Base-by-base conservation (phyloP, 2,888 invertebrate species). In the Ornithoptera alexandrae region DNA sequence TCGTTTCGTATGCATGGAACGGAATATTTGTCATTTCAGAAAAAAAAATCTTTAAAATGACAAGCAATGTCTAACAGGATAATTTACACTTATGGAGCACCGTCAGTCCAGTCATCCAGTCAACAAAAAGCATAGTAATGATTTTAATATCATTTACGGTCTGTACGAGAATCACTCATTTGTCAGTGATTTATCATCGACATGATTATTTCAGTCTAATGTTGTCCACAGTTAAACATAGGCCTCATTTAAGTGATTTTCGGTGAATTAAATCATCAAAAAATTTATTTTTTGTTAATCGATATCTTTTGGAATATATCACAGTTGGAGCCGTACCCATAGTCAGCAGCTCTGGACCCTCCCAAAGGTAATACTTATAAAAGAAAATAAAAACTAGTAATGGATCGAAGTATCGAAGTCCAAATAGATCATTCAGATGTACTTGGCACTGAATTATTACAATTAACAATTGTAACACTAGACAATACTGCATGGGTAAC, bases 271-370 rank as follows among this genome's bases (percentile, higher is more conserved):
- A 46, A 46, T 39, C 39, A 39, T 39, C 39, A 39, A 15, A 42
- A 42, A 46, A 15, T 1, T 12, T 30, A 15, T 46, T 46, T 46
- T 67, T 84, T 80, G 74, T 75, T 77, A 72, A 78, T 84, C 85
- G 83, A 85, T 84, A 86, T 81, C 56, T 78, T 81, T 80, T 77
- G 79, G 79, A 74, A 77, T 75, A 78, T 82, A 85, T 82, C 83
- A 83, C 83, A 84, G 84, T 75, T 77, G 77, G 78, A 75, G 74
- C 77, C 75, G 73, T 74, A 69, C 68, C 67, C 77, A 76, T 75
- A 69, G 69, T 64, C 22, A 22, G 53, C 46, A 56, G 60, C 67
- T 53, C 62, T 46, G 60, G 66, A 36, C 70, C 39, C 53, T 56
- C 24, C n/a, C 22, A 22, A 24, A 63, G 65, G 57, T 65, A 65